Conservation (phyloP, 1,140 invertebrate genomes). For the Scaptomyza montana region DNA sequence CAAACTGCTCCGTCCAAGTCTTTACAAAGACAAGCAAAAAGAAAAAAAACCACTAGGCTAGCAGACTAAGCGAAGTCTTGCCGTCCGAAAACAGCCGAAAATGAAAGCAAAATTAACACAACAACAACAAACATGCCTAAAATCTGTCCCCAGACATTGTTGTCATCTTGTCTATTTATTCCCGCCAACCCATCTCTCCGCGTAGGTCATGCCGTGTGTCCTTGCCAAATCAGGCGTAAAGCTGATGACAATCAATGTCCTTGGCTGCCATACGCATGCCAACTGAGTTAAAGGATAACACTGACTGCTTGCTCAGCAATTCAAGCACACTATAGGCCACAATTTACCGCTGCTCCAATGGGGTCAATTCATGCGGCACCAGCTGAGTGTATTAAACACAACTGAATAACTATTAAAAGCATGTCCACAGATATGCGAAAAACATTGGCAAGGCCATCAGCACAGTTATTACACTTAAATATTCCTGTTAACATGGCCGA, state of each 20-base stretch:
- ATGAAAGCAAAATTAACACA: slow-evolving; percentile 37
- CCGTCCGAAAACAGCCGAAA: slow-evolving; percentile 31
- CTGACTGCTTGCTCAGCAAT: slow-evolving; percentile 5
- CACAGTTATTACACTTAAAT: slow-evolving; percentile 15
- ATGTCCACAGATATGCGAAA: slow-evolving; percentile 7
- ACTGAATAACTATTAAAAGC: slow-evolving; percentile 37
- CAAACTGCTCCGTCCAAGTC: slow-evolving; percentile 5
- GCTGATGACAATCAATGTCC: slow-evolving; percentile 16
- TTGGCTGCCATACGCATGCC: slow-evolving; percentile 29
- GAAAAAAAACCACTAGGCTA: slow-evolving; percentile 40
- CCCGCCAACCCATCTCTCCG: slow-evolving; percentile 15
- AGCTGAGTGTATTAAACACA: slow-evolving; percentile 36
- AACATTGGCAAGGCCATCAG: neutral
- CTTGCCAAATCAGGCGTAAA: slow-evolving; percentile 50
- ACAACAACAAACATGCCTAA: slow-evolving; percentile 24
- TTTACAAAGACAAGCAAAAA: slow-evolving; percentile 53
- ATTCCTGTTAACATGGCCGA: slow-evolving; percentile 6
- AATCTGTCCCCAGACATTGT: slow-evolving; percentile 54
- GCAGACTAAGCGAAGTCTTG: neutral
- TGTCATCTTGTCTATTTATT: slow-evolving; percentile 57
- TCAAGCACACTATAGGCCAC: neutral
- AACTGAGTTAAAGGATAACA: slow-evolving; percentile 13
- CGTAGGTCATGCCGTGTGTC: slow-evolving; percentile 40
- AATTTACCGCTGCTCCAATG: slow-evolving; percentile 17
- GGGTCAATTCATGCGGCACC: slow-evolving; percentile 20